Evolutionary conservation across 2,888 invertebrate genomes (phyloP).

Genomic region (Cosmopolites sordidus): DNA sequence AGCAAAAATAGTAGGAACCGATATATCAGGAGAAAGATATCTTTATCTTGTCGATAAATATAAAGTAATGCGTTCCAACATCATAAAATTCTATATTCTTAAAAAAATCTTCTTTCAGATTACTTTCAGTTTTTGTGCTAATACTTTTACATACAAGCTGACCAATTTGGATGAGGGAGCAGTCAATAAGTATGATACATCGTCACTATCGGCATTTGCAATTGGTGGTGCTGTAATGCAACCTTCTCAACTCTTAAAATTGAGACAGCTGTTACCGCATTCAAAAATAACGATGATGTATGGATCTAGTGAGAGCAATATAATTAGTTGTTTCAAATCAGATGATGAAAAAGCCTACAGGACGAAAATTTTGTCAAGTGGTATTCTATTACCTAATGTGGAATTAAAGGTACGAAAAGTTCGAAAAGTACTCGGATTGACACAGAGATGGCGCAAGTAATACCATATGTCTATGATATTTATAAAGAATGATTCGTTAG

Average conservation of each 20-base stretch:
- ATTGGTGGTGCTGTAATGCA: slow-evolving; percentile 32
- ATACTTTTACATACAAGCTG: slow-evolving; percentile 27
- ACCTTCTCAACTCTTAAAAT: slow-evolving; percentile 24
- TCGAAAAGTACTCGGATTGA: too few relatives aligned
- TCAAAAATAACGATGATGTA: slow-evolving; percentile 41
- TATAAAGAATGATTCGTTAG: too few relatives aligned
- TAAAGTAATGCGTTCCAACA: slow-evolving; percentile 24
- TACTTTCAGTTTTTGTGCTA: slow-evolving; percentile 16
- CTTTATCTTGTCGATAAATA: slow-evolving; percentile 31
- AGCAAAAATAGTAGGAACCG: slow-evolving; percentile 27
- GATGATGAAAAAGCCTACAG: slow-evolving; percentile 14
- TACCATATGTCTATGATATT: too few relatives aligned
- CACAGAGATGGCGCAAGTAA: too few relatives aligned
- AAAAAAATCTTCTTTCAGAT: slow-evolving; percentile 2
- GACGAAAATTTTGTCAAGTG: slow-evolving; percentile 15
- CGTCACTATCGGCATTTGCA: slow-evolving; percentile 21
- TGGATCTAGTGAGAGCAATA: slow-evolving; percentile 45
- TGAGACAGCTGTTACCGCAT: slow-evolving; percentile 35
- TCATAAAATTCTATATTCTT: too few relatives aligned
- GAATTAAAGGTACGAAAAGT: slow-evolving; percentile 24
- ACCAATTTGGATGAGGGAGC: slow-evolving; percentile 16
- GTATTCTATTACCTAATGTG: slow-evolving; percentile 11
- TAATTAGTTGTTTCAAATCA: slow-evolving; percentile 8
- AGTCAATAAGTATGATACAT: slow-evolving; percentile 19
- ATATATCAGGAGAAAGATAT: slow-evolving; percentile 28